phyloP scores from a whole-genome alignment of 2,888 invertebrate genomes.

The Himalopsyche japonica region DNA sequence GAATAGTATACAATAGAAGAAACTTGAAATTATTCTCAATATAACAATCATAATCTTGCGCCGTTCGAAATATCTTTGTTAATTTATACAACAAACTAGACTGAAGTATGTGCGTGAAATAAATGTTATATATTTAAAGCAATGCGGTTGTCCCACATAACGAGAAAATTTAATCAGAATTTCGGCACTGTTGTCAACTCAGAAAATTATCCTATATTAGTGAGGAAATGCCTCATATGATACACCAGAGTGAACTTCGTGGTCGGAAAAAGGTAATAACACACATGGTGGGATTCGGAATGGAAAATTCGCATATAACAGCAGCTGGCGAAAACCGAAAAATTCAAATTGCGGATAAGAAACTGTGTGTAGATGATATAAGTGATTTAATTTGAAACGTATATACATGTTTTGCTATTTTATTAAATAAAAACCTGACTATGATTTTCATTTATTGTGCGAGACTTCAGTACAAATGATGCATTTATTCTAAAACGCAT shows the following conservation, averaged over 20 bases:
- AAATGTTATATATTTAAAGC: not conserved
- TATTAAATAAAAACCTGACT: no score
- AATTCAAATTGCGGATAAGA: not conserved
- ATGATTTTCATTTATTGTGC: no score
- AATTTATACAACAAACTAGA: not conserved
- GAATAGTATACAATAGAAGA: not conserved
- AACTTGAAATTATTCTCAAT: not conserved
- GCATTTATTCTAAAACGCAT: no score
- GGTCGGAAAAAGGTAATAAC: not conserved
- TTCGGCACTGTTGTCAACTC: not conserved
- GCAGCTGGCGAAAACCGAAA: not conserved
- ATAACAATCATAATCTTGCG: not conserved
- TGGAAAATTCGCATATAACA: not conserved
- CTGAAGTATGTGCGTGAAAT: not conserved
- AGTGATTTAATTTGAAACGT: not conserved
- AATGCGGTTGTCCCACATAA: not conserved
- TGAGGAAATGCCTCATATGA: slow-evolving; percentile 1
- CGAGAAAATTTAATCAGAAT: not conserved
- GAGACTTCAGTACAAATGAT: no score
- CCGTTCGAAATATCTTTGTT: not conserved
- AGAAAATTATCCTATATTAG: slow-evolving; percentile 1
- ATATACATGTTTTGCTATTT: no score
- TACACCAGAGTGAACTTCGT: not conserved
- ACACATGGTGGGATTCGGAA: not conserved
- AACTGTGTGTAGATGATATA: not conserved